These are phyloP conservation scores for Chionomys nivalis DNA, from an alignment of 2,113 vertebrate genomes.

Conservation along the genomic window DNA sequence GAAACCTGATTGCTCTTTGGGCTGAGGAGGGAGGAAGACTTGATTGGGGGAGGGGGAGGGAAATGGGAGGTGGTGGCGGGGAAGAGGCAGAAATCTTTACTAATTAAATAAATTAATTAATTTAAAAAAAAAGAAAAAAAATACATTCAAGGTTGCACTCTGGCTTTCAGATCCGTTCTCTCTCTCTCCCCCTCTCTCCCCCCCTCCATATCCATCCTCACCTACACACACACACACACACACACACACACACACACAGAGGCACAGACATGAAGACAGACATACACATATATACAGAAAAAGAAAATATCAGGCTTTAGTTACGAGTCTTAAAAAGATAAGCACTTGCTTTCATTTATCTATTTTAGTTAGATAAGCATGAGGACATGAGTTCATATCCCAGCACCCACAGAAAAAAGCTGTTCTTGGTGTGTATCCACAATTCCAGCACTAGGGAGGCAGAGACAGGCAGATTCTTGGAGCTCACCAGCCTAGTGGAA, in stretches of 20 bases:
- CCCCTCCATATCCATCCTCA: background rate
- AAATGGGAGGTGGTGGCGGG: too few relatives aligned
- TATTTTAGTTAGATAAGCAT: background rate
- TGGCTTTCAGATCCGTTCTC: background rate
- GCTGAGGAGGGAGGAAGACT: too few relatives aligned
- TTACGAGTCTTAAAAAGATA: background rate
- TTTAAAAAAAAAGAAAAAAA: too few relatives aligned
- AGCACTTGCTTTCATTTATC: background rate
- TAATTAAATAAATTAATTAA: too few relatives aligned
- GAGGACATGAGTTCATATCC: background rate
- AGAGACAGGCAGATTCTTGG: background rate
- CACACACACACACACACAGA: background rate
- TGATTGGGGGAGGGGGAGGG: too few relatives aligned
- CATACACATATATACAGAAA: background rate
- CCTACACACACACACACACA: fast-evolving
- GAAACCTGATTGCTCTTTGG: too few relatives aligned
- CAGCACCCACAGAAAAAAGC: background rate
- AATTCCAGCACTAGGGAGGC: background rate
- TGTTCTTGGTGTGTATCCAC: background rate
- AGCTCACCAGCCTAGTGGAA: background rate
- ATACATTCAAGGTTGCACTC: background rate
- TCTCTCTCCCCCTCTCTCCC: background rate
- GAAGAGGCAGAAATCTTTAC: too few relatives aligned
- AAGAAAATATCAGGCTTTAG: background rate
- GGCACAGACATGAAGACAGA: background rate